Conservation (phyloP, 1,140 invertebrate species). For the Bombus confusus region DNA sequence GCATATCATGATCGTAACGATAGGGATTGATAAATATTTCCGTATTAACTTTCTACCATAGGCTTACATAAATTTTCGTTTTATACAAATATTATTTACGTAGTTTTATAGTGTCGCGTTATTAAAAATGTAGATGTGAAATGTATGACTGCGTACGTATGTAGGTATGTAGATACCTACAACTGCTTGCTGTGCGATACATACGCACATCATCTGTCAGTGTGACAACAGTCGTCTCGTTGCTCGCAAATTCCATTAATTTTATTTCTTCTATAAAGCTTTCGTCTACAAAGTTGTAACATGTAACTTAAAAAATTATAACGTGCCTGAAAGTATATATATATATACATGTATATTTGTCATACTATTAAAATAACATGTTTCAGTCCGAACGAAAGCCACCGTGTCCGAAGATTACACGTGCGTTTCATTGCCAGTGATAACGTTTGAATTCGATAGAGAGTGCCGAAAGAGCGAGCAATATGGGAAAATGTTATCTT, state of each 20-base stretch:
- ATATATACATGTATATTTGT: neutral
- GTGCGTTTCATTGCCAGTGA: constrained; percentile 3
- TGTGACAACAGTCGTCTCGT: neutral
- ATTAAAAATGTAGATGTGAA: neutral
- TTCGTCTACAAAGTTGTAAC: neutral
- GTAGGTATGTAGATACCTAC: neutral
- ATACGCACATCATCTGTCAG: neutral
- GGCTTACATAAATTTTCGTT: neutral
- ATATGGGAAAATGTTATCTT: neutral
- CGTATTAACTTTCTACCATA: neutral
- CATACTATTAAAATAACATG: neutral
- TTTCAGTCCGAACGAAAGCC: neutral
- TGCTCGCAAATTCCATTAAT: neutral
- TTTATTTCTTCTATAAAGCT: neutral
- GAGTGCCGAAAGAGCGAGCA: neutral
- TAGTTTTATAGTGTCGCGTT: neutral
- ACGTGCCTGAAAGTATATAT: neutral
- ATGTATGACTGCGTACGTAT: neutral
- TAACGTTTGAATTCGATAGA: neutral
- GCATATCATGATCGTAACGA: neutral
- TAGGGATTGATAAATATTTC: neutral
- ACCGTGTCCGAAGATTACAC: neutral
- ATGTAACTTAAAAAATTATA: neutral
- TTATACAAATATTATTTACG: neutral
- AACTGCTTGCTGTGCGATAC: neutral